phyloP scores from a whole-genome alignment of 2,888 invertebrate genomes.

The Heliconius hortense region DNA sequence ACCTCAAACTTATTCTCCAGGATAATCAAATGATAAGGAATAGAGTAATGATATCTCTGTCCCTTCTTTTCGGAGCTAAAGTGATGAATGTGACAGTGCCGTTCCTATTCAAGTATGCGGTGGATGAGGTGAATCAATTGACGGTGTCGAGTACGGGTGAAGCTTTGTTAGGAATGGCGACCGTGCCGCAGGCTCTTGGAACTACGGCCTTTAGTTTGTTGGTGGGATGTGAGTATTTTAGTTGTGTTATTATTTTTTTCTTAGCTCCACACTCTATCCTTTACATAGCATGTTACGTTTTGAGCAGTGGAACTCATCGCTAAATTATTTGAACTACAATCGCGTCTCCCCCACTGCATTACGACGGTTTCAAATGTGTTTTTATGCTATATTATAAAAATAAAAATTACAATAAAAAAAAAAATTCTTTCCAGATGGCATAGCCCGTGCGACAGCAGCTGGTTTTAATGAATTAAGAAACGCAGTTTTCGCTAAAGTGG shows the following conservation, averaged over 20 bases:
- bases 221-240: constrained; percentile 89
- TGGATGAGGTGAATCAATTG: constrained; percentile 91
- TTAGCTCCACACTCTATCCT: no score
- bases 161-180: constrained; percentile 86
- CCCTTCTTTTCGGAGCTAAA: constrained; percentile 91
- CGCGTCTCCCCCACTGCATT: no score
- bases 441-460: constrained; percentile 94
- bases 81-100: constrained; percentile 95
- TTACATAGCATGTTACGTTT: no score
- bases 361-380: no score
- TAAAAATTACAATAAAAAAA: no score
- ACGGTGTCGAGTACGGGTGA: constrained; percentile 69
- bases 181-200: constrained; percentile 90
- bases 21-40: constrained; percentile 88
- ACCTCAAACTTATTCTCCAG: constrained; percentile 59
- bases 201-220: constrained; percentile 90
- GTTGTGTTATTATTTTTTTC: not conserved
- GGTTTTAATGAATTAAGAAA: constrained; percentile 98
- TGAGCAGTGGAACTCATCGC: no score
- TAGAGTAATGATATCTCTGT: constrained; percentile 92
- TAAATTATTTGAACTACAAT: no score
- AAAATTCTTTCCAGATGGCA: constrained; percentile 87
- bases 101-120: constrained; percentile 96
- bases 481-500: constrained; percentile 98
- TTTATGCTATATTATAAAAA: no score